Evolutionary conservation across 2,797 vertebrate species (phyloP), one percentile per base, ranked within the genome.

Genomic region (Megalops cyprinoides): DNA sequence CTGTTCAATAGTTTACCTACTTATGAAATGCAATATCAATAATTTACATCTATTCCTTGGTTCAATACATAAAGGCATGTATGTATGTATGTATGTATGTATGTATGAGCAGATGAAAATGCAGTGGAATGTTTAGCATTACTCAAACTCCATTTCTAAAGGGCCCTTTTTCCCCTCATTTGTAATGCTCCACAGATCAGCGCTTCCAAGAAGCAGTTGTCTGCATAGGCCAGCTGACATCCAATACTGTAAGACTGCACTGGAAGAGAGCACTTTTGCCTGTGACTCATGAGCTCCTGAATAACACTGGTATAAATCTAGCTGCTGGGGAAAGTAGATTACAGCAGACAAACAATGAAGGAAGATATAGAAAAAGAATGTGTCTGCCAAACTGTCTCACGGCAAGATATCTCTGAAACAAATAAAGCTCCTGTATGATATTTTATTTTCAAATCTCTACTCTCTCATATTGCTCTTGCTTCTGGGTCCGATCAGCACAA

Each of bases 71-170:
- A 18, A 37, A 39, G 20, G 0, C 65, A 10, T 69, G n/a, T 14
- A 18, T 34, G 25, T 56, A n/a, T 42, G 71, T 18, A 37, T 69
- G 48, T 31, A 5, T 44, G 78, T n/a, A n/a, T 42, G 71, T 18
- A 37, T 69, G 48, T 31, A 5, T 44, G 78, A 8, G 39, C 3
- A 60, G 56, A 15, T 74, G 48, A 60, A 80, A 39, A 18, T 69
- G 15, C 15, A 1, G 39, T 60, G 71, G 71, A 55, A 60, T 80
- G 56, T 71, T 55, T 39, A 60, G 79, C 42, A 39, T 58, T 15
- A 49, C 51, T 74, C 71, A 48, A 71, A 71, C 28, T 51, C 23
- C 79, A 80, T 31, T 74, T 74, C 74, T 60, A n/a, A 80, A 1
- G 39, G 48, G 51, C 49, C 20, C 18, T 37, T 69, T 69, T 69